These are phyloP conservation scores for Hipparchia semele DNA, from an alignment of 2,888 invertebrate species.

Conservation along the genomic window DNA sequence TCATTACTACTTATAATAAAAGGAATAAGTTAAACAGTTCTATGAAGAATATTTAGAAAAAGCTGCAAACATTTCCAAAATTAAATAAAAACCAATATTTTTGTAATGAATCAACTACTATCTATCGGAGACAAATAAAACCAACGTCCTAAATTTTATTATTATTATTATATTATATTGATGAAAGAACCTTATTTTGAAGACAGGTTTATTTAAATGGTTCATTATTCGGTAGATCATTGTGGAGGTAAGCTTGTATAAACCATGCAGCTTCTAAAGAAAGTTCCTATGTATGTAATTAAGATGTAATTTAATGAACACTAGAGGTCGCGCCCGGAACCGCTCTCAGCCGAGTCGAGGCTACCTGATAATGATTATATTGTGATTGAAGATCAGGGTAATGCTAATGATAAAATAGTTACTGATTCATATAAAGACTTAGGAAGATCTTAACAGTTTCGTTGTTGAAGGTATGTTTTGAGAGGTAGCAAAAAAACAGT, in stretches of 20 bases:
- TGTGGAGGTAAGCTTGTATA: slow-evolving; percentile 83
- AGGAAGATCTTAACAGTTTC: slow-evolving; percentile 26
- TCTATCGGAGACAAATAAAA: slow-evolving; percentile 29
- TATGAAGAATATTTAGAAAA: background rate
- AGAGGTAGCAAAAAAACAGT: slow-evolving; percentile 4
- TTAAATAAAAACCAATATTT: slow-evolving; percentile 11
- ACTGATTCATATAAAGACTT: slow-evolving; percentile 15
- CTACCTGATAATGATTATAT: slow-evolving; percentile 65
- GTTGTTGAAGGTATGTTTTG: background rate
- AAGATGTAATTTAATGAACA: slow-evolving; percentile 80
- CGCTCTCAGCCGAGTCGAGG: slow-evolving; percentile 55
- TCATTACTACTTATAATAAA: too few species aligned
- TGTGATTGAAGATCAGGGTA: slow-evolving; percentile 74
- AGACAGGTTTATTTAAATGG: slow-evolving; percentile 70
- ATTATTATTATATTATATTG: slow-evolving; percentile 42
- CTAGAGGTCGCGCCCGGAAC: slow-evolving; percentile 69
- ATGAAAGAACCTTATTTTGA: slow-evolving; percentile 45
- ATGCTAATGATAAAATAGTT: slow-evolving; percentile 52
- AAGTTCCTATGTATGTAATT: slow-evolving; percentile 84
- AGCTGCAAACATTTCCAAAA: background rate
- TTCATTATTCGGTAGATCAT: slow-evolving; percentile 79
- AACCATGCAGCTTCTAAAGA: slow-evolving; percentile 83
- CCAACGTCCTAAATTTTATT: slow-evolving; percentile 28
- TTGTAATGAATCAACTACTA: slow-evolving; percentile 7
- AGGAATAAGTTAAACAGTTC: too few species aligned